These are phyloP conservation scores for Pelobates cultripes DNA, from an alignment of 2,797 vertebrate species.

Conservation along the genomic window DNA sequence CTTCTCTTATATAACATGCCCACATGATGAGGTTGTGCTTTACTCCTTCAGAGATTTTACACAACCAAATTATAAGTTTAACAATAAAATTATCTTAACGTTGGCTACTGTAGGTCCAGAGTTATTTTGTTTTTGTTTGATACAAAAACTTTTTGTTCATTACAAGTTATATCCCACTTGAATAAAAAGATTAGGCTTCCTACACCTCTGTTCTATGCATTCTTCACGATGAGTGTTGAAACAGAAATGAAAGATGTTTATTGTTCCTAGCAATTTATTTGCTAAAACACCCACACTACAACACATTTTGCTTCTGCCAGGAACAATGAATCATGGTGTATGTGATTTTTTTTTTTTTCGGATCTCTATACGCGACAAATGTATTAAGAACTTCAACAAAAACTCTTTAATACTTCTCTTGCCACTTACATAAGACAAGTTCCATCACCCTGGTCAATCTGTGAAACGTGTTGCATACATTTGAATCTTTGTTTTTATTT, in stretches of 20 bases:
- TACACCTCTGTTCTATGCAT: constrained; percentile 49
- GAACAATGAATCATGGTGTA: constrained; percentile 47
- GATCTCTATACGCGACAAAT: neutral
- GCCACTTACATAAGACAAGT: too few species aligned
- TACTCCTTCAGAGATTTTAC: neutral
- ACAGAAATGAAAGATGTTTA: constrained; percentile 54
- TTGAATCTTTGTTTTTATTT: too few species aligned
- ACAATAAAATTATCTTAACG: neutral
- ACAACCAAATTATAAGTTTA: neutral
- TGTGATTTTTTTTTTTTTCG: constrained; percentile 1
- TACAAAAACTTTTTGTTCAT: constrained; percentile 28
- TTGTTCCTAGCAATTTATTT: constrained; percentile 55
- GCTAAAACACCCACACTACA: constrained; percentile 52
- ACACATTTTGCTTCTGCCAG: constrained; percentile 43
- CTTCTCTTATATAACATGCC: neutral
- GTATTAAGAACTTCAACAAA: neutral
- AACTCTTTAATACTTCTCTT: too few species aligned
- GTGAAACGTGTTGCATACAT: too few species aligned
- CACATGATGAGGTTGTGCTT: neutral
- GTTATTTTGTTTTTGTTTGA: constrained; percentile 8
- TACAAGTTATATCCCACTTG: constrained; percentile 42
- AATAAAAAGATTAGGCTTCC: constrained; percentile 43
- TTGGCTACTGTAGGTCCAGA: neutral
- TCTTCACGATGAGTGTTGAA: constrained; percentile 40
- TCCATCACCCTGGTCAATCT: too few species aligned